A percentile compares a stretch with the other conserved stretches of the same genome.
Evolutionary conservation across 2,113 vertebrate genomes (phyloP).

Genomic region (Pachycephala philippinensis): DNA sequence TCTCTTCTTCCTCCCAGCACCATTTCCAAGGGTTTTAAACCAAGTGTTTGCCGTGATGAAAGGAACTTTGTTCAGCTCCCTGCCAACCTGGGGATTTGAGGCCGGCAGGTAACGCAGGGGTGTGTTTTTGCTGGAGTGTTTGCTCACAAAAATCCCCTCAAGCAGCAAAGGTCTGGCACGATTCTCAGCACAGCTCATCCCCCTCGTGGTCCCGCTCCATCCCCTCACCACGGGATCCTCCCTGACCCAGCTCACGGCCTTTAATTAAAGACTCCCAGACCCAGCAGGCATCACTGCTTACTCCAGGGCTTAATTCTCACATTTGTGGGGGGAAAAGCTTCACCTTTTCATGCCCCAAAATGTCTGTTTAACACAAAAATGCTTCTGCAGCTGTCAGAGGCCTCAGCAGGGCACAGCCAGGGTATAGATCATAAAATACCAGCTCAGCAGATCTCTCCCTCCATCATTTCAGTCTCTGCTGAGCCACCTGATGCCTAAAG

Average conservation of each 20-base stretch:
- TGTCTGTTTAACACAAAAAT: background rate
- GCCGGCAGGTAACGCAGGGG: background rate
- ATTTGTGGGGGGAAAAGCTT: background rate
- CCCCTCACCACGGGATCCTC: background rate
- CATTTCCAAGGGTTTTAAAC: background rate
- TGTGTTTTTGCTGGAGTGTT: background rate
- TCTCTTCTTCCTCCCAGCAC: background rate
- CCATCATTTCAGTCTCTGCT: background rate
- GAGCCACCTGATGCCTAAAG: background rate
- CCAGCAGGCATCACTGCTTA: background rate
- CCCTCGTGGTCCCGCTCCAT: accelerated
- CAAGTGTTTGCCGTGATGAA: background rate
- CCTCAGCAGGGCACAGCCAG: background rate
- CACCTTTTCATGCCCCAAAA: background rate
- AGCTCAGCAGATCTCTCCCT: background rate
- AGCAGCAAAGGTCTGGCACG: background rate
- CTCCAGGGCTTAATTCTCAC: accelerated
- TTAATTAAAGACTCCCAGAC: background rate
- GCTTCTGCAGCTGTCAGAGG: background rate
- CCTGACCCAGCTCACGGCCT: background rate
- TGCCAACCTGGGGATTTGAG: background rate
- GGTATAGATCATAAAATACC: accelerated
- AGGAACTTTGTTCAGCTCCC: background rate
- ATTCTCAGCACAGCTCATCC: background rate
- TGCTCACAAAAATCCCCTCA: background rate